Evolutionary conservation across 1,140 invertebrate species (phyloP), one percentile per base, ranked within the genome.

Genomic region (Meloidogyne exigua): DNA sequence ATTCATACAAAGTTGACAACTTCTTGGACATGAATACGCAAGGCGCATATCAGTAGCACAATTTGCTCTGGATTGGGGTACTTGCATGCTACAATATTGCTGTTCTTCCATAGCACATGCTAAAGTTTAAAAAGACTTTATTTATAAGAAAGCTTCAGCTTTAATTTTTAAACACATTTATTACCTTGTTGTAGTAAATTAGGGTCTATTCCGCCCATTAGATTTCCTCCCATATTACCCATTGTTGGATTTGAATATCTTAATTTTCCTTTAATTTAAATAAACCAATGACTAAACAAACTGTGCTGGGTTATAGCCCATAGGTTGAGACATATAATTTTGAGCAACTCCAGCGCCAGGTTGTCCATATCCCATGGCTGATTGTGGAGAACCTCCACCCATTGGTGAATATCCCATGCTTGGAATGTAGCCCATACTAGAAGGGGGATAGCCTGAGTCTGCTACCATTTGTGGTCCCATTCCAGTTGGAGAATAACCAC

Each of bases 1-100:
- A n/a, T 57, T n/a, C 7, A 57, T 70, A 44, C 68, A 70, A 44
- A 70, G 68, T 18, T 26, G 18, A 44, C 68, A 70, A n/a, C 18
- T 70, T 21, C 13, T 44, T 10, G 36, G 36, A 9, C 68, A 70
- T 1, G 68, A n/a, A 25, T 44, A 62, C 7, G 15, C 26, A 25
- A 70, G 7, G 10, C 15, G 3, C 36, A 2, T 42, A 15, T 70
- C 68, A 44, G 39, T 57, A 44, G 13, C 7, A n/a, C 68, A 70
- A 18, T 25, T 44, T 18, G 36, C 18, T 18, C 28, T 18, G 4
- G 25, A 28, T 25, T 42, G 44, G 2, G 1, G 23, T 57, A 70
- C 32, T 12, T 2, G 12, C 0, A 13, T 18, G 12, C 26, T 15
- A n/a, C 68, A 70, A 2, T 57, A 28, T 28, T 44, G 36, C 62